These are phyloP conservation scores for Aramus guarauna DNA, from an alignment of 2,113 vertebrate genomes.

Conservation along the genomic window DNA sequence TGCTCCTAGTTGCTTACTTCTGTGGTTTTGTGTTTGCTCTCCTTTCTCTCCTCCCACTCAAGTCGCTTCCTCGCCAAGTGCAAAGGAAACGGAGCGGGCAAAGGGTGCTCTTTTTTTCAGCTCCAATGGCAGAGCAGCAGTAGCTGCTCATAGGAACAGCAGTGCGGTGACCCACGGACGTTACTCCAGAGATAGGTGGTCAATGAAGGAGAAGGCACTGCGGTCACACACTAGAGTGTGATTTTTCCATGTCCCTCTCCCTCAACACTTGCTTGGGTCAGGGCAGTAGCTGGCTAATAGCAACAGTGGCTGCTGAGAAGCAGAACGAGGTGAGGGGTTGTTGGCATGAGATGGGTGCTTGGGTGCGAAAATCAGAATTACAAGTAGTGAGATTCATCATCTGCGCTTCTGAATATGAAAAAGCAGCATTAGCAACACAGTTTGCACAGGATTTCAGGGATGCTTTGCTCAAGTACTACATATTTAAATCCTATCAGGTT, in stretches of 20 bases:
- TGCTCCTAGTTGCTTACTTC: neutral
- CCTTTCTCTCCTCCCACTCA: slow-evolving; percentile 7
- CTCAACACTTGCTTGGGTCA: neutral
- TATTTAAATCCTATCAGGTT: neutral
- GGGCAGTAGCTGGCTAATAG: neutral
- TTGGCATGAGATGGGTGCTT: neutral
- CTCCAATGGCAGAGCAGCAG: neutral
- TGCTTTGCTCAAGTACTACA: neutral
- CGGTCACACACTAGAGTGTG: neutral
- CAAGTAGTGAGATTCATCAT: neutral
- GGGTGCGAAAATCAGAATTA: neutral
- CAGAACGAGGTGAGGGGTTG: neutral
- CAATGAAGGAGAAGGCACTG: neutral
- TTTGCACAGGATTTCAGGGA: slow-evolving; percentile 12
- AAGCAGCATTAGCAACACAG: slow-evolving; percentile 13
- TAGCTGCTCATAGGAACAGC: neutral
- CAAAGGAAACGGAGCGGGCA: neutral
- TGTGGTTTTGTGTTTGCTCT: neutral
- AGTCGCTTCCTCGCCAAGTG: neutral
- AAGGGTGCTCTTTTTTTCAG: neutral
- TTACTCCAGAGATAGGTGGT: neutral
- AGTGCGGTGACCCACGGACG: neutral
- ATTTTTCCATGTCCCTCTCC: neutral
- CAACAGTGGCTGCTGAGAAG: neutral
- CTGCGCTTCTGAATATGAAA: neutral